These are phyloP conservation scores for Megastigmus dorsalis DNA, from an alignment of 2,888 invertebrate genomes.

Conservation along the genomic window DNA sequence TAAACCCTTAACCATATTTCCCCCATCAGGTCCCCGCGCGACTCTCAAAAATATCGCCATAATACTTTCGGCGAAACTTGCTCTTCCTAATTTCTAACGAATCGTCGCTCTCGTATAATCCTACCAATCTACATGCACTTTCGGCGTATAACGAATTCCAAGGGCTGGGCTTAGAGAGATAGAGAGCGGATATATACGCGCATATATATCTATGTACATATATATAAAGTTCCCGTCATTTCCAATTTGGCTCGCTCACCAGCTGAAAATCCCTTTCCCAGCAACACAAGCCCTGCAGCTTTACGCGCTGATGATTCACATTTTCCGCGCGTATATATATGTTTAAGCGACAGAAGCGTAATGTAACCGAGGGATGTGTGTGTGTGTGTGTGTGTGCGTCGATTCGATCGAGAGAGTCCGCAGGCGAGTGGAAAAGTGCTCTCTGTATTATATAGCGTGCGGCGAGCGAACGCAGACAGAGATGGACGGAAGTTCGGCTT, in stretches of 20 bases:
- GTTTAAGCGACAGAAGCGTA: neutral
- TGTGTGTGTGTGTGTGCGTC: neutral
- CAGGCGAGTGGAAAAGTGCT: conserved; percentile 26
- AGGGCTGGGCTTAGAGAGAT: no score
- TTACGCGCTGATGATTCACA: conserved; percentile 41
- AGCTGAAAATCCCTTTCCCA: conserved; percentile 24
- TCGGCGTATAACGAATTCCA: conserved; percentile 23
- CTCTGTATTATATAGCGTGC: no score
- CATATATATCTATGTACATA: neutral
- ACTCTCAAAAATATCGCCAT: conserved; percentile 4
- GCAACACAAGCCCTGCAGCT: neutral
- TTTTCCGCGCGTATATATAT: conserved; percentile 24
- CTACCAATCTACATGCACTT: conserved; percentile 31
- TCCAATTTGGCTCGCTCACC: conserved; percentile 44
- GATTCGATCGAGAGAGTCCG: conserved; percentile 23
- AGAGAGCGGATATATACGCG: neutral
- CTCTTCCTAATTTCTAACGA: conserved; percentile 7
- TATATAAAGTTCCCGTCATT: conserved; percentile 42
- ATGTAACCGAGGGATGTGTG: neutral
- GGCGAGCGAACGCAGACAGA: no score
- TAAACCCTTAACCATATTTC: conserved; percentile 2
- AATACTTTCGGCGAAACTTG: neutral
- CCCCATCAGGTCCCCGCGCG: neutral
- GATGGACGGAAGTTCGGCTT: conserved; percentile 48
- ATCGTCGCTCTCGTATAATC: neutral